Conservation (phyloP, 2,888 invertebrate species). For the Leptura quadrifasciata region DNA sequence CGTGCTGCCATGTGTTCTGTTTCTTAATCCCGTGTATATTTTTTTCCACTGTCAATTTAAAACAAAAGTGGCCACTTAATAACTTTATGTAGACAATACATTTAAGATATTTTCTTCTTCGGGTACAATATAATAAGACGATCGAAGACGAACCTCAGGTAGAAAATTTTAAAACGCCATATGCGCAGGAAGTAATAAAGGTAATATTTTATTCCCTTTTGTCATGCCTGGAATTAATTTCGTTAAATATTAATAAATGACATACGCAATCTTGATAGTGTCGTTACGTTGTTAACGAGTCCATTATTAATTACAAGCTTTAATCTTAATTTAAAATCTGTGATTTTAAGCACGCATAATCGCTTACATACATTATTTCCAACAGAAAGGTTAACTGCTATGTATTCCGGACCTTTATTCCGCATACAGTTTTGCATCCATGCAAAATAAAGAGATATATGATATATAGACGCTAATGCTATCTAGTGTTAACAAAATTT, state of each 20-base stretch:
- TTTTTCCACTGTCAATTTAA: slow-evolving; percentile 50
- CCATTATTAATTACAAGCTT: slow-evolving; percentile 70
- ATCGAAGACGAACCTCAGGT: slow-evolving; percentile 62
- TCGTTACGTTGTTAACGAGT: slow-evolving; percentile 72
- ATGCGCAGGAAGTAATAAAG: slow-evolving; percentile 70
- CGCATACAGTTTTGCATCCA: not conserved
- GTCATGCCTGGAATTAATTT: slow-evolving; percentile 70
- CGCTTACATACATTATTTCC: slow-evolving; percentile 48
- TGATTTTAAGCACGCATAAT: slow-evolving; percentile 68
- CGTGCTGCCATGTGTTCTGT: slow-evolving; percentile 45
- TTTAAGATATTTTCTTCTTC: slow-evolving; percentile 46
- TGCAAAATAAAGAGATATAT: too few species aligned
- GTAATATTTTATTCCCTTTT: slow-evolving; percentile 70
- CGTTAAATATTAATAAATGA: slow-evolving; percentile 73
- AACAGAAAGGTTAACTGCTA: slow-evolving; percentile 30
- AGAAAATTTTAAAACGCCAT: slow-evolving; percentile 67
- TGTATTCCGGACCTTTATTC: slow-evolving; percentile 11
- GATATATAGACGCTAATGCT: too few species aligned
- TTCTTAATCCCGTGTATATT: slow-evolving; percentile 43
- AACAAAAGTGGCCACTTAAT: slow-evolving; percentile 55
- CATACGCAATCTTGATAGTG: slow-evolving; percentile 72
- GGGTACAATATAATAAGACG: slow-evolving; percentile 53
- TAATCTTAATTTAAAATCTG: slow-evolving; percentile 73
- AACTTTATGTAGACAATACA: slow-evolving; percentile 53
- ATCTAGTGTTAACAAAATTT: too few species aligned